phyloP scores from a whole-genome alignment of 30 jellyfish, hydroid and myxozoan species.

The Hydra vulgaris region DNA sequence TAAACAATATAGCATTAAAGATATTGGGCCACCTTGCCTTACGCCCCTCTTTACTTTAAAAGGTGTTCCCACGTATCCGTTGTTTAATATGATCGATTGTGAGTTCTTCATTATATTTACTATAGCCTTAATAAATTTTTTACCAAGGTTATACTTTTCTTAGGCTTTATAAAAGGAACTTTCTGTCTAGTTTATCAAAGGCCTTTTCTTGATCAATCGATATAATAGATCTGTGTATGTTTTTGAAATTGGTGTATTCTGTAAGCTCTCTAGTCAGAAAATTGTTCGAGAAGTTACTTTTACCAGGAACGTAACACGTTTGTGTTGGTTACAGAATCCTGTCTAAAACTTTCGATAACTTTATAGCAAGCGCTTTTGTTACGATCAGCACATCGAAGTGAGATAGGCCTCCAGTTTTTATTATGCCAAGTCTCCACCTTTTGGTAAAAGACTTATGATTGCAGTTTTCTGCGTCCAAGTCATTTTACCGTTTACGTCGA shows the following conservation, averaged over 20 bases:
- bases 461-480: constrained; percentile 8
- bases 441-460: not conserved
- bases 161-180: constrained; percentile 11
- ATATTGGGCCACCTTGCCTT: not conserved
- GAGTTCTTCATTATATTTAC: not conserved
- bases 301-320: constrained; percentile 39
- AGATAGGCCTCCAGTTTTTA: constrained; percentile 21
- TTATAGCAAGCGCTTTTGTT: constrained; percentile 7
- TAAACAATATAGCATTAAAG: not conserved
- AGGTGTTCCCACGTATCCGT: not conserved
- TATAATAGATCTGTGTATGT: not conserved
- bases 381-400: constrained; percentile 13
- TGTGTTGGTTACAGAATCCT: constrained; percentile 12
- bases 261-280: constrained; percentile 15
- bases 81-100: not conserved
- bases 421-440: constrained; percentile 11
- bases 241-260: constrained; percentile 2
- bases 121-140: not conserved
- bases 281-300: constrained; percentile 17
- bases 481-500: no score
- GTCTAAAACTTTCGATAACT: constrained; percentile 7
- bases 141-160: constrained; percentile 5
- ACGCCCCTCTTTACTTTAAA: not conserved
- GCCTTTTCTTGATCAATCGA: constrained; percentile 40
- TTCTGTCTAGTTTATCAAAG: constrained; percentile 36